phyloP scores from a whole-genome alignment of 2,113 vertebrate genomes.

The Dromaius novaehollandiae region DNA sequence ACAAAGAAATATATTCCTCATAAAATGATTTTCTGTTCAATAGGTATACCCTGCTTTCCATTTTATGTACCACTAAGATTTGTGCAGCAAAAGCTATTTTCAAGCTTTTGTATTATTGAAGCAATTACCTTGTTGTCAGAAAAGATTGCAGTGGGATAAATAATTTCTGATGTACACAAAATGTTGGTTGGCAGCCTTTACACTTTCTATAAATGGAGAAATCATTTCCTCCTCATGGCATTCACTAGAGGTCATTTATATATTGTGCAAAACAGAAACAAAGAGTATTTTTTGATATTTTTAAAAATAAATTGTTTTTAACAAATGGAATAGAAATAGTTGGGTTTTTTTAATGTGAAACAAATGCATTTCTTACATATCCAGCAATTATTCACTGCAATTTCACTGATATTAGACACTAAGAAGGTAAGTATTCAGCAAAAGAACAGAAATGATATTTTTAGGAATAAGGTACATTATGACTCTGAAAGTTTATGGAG shows the following conservation, averaged over 20 bases:
- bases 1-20: background rate
- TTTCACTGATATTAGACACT: background rate
- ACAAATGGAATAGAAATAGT: background rate
- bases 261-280: conserved; percentile 23
- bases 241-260: conserved; percentile 14
- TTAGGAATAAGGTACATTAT: background rate
- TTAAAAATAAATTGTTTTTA: background rate
- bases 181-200: conserved; percentile 36
- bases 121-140: conserved; percentile 71
- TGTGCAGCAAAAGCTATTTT: conserved; percentile 49
- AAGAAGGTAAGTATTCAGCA: background rate
- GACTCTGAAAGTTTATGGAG: conserved; percentile 24
- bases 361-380: background rate
- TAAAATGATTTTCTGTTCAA: conserved; percentile 24
- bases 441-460: background rate
- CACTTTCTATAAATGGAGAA: conserved; percentile 36
- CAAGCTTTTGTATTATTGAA: conserved; percentile 63
- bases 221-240: conserved; percentile 31
- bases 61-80: conserved; percentile 46
- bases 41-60: conserved; percentile 8
- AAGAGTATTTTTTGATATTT: background rate
- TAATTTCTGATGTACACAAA: conserved; percentile 66
- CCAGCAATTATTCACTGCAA: background rate
- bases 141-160: conserved; percentile 63
- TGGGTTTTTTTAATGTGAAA: background rate